phyloP scores from a whole-genome alignment of 2,888 invertebrate species.

The Stratiomys singularior region DNA sequence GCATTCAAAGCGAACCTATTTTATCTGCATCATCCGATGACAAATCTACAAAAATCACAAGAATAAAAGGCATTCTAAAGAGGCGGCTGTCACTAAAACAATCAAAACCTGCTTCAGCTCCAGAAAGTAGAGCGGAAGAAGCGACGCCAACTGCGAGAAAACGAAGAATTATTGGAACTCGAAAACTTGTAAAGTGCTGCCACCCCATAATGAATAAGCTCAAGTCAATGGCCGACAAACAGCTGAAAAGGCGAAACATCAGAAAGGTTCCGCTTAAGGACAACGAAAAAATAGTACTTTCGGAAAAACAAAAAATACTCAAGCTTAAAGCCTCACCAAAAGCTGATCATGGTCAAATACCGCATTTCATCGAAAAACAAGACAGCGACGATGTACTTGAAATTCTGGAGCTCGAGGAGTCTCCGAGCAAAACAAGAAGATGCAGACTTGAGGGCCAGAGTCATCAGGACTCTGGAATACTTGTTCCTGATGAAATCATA shows the following conservation, averaged over 20 bases:
- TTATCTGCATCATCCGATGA: conserved; percentile 59
- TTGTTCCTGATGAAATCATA: conserved; percentile 64
- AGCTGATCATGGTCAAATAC: conserved; percentile 67
- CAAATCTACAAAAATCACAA: conserved; percentile 59
- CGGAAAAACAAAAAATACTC: conserved; percentile 70
- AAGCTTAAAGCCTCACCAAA: conserved; percentile 72
- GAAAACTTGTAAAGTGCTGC: conserved; percentile 68
- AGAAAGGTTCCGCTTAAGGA: conserved; percentile 62
- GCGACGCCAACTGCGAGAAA: not conserved
- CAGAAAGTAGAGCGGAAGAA: conserved; percentile 38
- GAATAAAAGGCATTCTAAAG: conserved; percentile 69
- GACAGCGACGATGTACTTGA: conserved; percentile 65
- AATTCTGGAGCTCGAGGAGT: conserved; percentile 64
- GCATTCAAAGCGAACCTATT: conserved; percentile 58
- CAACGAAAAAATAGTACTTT: conserved; percentile 66
- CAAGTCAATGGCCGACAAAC: conserved; percentile 73
- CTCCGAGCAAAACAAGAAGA: conserved; percentile 63
- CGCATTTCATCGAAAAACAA: conserved; percentile 65
- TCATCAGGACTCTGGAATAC: conserved; percentile 55
- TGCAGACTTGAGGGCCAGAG: conserved; percentile 48
- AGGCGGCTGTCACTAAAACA: conserved; percentile 56
- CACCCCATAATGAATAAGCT: conserved; percentile 74
- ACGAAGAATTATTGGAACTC: conserved; percentile 59
- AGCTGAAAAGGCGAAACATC: conserved; percentile 67
- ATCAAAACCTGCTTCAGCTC: conserved; percentile 58